Evolutionary conservation across 2,113 vertebrate genomes (phyloP).

Genomic region (Lagopus leucura): DNA sequence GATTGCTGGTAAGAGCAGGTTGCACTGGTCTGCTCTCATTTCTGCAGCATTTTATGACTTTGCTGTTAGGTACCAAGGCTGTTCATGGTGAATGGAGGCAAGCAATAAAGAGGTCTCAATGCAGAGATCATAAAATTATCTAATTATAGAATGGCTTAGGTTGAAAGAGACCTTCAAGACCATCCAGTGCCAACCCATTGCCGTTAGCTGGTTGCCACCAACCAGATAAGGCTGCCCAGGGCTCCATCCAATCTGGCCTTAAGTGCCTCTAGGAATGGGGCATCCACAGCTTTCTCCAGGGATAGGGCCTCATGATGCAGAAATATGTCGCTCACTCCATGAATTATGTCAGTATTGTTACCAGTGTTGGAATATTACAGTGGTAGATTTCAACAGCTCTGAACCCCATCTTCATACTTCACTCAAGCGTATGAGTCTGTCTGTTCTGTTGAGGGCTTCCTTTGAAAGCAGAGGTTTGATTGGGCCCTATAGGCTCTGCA

Average conservation of each 20-base stretch:
- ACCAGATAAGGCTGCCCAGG: too few relatives aligned
- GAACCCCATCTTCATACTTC: neutral
- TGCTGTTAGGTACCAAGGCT: neutral
- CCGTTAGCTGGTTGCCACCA: too few relatives aligned
- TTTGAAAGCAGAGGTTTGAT: neutral
- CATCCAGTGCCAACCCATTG: too few relatives aligned
- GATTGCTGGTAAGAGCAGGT: neutral
- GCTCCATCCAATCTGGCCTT: too few relatives aligned
- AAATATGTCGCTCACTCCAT: accelerated
- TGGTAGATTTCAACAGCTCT: neutral
- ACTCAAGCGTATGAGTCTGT: neutral
- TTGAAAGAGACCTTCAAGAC: too few relatives aligned
- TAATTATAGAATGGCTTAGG: too few relatives aligned
- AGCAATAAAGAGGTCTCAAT: neutral
- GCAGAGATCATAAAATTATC: too few relatives aligned
- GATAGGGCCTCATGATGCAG: neutral
- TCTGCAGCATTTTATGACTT: neutral
- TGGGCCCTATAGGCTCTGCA: neutral
- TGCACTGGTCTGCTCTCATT: neutral
- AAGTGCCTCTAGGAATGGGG: too few relatives aligned
- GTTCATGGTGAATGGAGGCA: neutral
- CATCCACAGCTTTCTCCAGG: neutral
- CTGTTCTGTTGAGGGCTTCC: neutral
- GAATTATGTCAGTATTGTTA: neutral
- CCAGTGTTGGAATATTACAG: neutral